A percentile compares a stretch with the other conserved stretches of the same genome.
Conservation (phyloP, 2,888 invertebrate species). For the Orgyia antiqua region DNA sequence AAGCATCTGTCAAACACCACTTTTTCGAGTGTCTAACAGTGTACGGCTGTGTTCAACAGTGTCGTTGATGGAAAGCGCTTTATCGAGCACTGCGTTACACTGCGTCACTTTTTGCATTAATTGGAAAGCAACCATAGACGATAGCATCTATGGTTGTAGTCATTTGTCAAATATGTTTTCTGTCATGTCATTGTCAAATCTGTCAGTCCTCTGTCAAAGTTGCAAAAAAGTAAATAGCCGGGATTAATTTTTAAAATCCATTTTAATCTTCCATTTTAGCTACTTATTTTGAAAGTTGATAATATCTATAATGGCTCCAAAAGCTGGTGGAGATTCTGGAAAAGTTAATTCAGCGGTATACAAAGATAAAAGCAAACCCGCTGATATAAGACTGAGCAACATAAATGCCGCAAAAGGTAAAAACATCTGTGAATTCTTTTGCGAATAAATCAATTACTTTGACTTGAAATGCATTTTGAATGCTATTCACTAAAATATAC, state of each 20-base stretch:
- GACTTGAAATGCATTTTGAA: not conserved
- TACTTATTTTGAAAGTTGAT: constrained; percentile 7
- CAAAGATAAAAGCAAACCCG: constrained; percentile 95
- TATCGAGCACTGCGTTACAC: no score
- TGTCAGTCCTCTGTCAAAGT: constrained; percentile 1
- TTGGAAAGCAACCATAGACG: no score
- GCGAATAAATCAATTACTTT: constrained; percentile 5
- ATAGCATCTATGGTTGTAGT: no score
- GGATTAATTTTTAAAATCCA: constrained; percentile 18
- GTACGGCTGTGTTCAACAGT: no score
- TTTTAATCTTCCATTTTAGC: constrained; percentile 24
- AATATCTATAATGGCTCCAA: constrained; percentile 57
- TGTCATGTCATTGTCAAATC: not conserved
- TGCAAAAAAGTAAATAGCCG: constrained; percentile 1
- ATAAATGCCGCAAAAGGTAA: constrained; percentile 98
- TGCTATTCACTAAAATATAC: not conserved
- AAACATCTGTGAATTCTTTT: constrained; percentile 35
- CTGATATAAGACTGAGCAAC: constrained; percentile 95
- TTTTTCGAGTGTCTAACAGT: no score
- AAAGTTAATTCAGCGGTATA: constrained; percentile 80
- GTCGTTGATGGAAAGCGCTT: no score
- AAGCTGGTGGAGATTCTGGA: constrained; percentile 68
- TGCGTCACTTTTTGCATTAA: no score
- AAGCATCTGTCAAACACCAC: no score
- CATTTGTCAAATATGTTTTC: no score